Base-by-base conservation (phyloP, 2,113 vertebrate genomes). In the Parus major region DNA sequence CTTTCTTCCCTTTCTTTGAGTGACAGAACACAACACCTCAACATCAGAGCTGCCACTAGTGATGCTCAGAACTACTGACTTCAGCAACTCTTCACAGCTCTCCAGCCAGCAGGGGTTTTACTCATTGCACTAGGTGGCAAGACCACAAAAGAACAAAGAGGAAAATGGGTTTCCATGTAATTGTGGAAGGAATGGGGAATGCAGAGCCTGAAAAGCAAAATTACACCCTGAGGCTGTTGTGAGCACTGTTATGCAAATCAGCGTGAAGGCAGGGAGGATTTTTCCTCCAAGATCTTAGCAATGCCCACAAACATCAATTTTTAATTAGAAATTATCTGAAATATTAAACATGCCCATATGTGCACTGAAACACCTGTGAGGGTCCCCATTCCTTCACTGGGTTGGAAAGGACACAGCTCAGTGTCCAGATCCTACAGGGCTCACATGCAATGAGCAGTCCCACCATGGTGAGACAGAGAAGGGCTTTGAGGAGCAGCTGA, bases 261-360 rank as follows among this genome's bases (percentile, higher is more conserved):
- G 12, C 12, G 3, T 68, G 63, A 90, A 97, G 49, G 59, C 63
- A 87, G 68, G 27, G 70, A 93, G 41, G 35, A 65, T 88, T 80
- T 68, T 64, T 93, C 65, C 79, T 88, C 89, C 44, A 82, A 81
- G 55, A 90, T 92, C 47, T 57, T 47, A 79, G 52, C 53, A 82
- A 89, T 90, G 65, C 95, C 91, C 93, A 93, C 72, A 93, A 89
- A 96, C 73, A 82, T 57, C 41, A 72, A 46, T 86, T 95, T 95
- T 95, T 96, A 97, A 95, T 97, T 95, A 92, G 91, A 96, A 97
- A 95, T 81, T 77, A 86, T 86, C 72, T 80, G 70, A 95, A 94
- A 88, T 68, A 52, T 77, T 90, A 66, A 46, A 42, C 68, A 16
- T 81, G 71, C 23, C 79, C n/a, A 61, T 59, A 88, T 55, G 4